Base-by-base conservation (phyloP, 2,113 vertebrate species). In the Oophaga pumilio region DNA sequence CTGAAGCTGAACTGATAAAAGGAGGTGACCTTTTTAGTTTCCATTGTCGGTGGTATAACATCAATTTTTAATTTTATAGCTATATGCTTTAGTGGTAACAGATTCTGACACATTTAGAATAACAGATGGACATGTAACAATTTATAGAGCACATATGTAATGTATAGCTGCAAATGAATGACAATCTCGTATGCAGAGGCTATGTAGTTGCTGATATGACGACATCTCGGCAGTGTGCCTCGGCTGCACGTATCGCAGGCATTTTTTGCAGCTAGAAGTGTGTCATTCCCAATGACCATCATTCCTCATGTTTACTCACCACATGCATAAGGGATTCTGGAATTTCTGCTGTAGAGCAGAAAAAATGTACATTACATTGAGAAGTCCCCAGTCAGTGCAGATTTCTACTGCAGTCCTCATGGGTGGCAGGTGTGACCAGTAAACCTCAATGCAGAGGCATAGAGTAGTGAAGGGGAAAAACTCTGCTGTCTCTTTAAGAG, bases 401-500 rank as follows among this genome's bases (percentile, higher is more conserved):
- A 24, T 88, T 56, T 76, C 33, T 50, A 68, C 87, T 88, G 87
- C 87, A 81, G 87, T 77, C 60, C 69, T 76, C 87, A 84, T 76
- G 81, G 87, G 87, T 76, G 81, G 80, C 87, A 83, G 87, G 80
- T 68, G 73, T 64, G 60, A 66, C 81, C 81, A 84, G 69, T 50
- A 87, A 82, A 62, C 57, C 80, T 84, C 82, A 64, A 83, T 88
- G 80, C 81, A 68, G 71, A 84, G 57, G 73, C 79, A 87, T 24
- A 87, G 17, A 74, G 60, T 76, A 73, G 33, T 80, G 68, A 76
- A 87, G 56, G 79, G 18, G 59, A 43, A 68, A 73, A 64, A 22
- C 3, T 50, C 26, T 57, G n/a, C 87, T 84, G 87, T 88, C 87
- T 28, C 87, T 88, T 88, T 88, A 88, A 88, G 81, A 88, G 87